These are phyloP conservation scores for Semaprochilodus insignis DNA, from an alignment of 2,797 vertebrate genomes.

Conservation along the genomic window DNA sequence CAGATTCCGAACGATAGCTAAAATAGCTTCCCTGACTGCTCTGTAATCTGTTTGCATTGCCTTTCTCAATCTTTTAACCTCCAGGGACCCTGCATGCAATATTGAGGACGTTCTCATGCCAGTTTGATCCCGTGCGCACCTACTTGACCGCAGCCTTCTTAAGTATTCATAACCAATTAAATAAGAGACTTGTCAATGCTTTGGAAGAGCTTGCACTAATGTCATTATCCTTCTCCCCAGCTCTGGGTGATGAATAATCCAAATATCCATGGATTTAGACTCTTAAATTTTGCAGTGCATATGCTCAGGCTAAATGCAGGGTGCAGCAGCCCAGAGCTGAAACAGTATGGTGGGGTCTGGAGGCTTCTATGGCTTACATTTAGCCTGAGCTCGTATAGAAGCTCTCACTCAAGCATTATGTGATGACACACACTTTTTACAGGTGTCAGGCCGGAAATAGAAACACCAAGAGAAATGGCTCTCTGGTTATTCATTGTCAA, in stretches of 20 bases:
- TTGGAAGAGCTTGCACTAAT: slow-evolving; percentile 17
- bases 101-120: slow-evolving; percentile 46
- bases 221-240: slow-evolving; percentile 12
- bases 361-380: neutral
- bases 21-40: slow-evolving; percentile 6
- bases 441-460: slow-evolving; percentile 31
- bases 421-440: slow-evolving; percentile 1
- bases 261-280: slow-evolving; percentile 37
- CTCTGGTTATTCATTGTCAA: slow-evolving; percentile 29
- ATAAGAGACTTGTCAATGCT: slow-evolving; percentile 38
- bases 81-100: slow-evolving; percentile 40
- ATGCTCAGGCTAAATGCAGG: slow-evolving; percentile 3
- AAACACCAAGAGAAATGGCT: slow-evolving; percentile 4
- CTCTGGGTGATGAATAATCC: slow-evolving; percentile 28
- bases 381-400: slow-evolving; percentile 24
- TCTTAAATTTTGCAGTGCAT: slow-evolving; percentile 14
- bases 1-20: neutral
- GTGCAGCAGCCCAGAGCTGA: neutral
- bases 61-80: slow-evolving; percentile 37
- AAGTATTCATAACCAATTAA: slow-evolving; percentile 58
- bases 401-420: slow-evolving; percentile 1
- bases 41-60: slow-evolving; percentile 9
- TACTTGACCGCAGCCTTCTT: slow-evolving; percentile 43
- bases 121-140: slow-evolving; percentile 35
- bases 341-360: neutral